Base-by-base conservation (phyloP, 2,797 vertebrate species). In the Rhinatrema bivittatum region DNA sequence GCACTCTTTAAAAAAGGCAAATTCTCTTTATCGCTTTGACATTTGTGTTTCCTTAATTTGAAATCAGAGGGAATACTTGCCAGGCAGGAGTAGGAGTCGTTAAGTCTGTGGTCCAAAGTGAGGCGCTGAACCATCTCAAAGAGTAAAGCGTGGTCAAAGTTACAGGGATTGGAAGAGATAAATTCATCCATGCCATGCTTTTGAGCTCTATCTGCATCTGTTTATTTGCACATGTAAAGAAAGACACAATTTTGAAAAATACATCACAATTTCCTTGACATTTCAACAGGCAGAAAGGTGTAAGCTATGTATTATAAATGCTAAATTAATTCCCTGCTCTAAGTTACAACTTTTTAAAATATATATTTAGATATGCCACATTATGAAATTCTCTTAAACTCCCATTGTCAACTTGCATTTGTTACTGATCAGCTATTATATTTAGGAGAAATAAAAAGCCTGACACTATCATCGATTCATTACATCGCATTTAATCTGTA, bases 171-270 rank as follows among this genome's bases (percentile, higher is more conserved):
- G 59, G 94, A 93, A 41, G 96, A 99, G 77, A 99, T 99, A 77
- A 99, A 99, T 83, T 99, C 96, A 58, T 99, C 96, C 96, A 99
- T 99, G 72, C 96, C 96, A 48, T 99, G 96, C 60, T 99, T 99
- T 85, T 99, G 96, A 53, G 96, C 96, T 75, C 96, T 91, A 80
- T 99, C 95, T 73, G 94, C 95, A 74, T 99, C 95, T 99, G 86
- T 76, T 81, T 84, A 72, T 81, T 87, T 93, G 87, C 82, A 84
- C 79, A 82, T 84, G 76, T 81, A 85, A 77, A 87, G 78, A 87
- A 89, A 87, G 86, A 91, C 82, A 95, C 65, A 87, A 79, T 91
- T 94, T 88, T 95, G 85, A 90, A 78, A 84, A 85, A 85, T 68
- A 78, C 58, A 83, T 72, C 75, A 71, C 70, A 81, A 77, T 74